A percentile compares a stretch with the other conserved stretches of the same genome.
These are phyloP conservation scores for Chrysochloris asiatica DNA, from an alignment of 2,113 vertebrate genomes.

Conservation along the genomic window DNA sequence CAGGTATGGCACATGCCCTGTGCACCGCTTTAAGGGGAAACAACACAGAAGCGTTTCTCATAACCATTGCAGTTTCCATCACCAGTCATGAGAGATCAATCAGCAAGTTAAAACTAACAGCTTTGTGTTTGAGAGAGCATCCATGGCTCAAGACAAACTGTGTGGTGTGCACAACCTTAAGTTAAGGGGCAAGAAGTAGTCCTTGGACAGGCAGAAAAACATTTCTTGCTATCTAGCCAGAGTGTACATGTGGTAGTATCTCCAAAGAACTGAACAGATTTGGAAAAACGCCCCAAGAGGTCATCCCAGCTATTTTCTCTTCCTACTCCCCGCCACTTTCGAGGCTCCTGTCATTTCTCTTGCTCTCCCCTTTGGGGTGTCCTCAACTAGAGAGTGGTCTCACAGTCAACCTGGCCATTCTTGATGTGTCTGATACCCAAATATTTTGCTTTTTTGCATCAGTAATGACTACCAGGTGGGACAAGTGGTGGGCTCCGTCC, in stretches of 20 bases:
- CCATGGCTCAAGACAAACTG: too few species aligned
- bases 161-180: too few species aligned
- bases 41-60: too few species aligned
- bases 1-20: too few species aligned
- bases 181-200: conserved; percentile 56
- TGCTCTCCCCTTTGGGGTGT: conserved; percentile 14
- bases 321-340: neutral
- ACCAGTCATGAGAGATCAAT: too few species aligned
- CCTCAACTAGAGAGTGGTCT: conserved; percentile 37
- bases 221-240: conserved; percentile 39
- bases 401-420: neutral
- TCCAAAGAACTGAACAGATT: conserved; percentile 46
- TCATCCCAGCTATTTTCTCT: neutral
- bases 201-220: conserved; percentile 30
- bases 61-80: too few species aligned
- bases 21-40: too few species aligned
- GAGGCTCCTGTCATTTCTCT: conserved; percentile 71
- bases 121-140: too few species aligned
- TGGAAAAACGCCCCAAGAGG: conserved; percentile 38
- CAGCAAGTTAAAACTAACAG: too few species aligned
- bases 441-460: neutral
- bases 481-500: conserved; percentile 61
- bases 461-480: conserved; percentile 10
- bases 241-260: conserved; percentile 61
- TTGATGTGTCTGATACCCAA: conserved; percentile 46